Evolutionary conservation across 2,888 invertebrate species (phyloP).

Genomic region (Xestoiulus laeticollis): DNA sequence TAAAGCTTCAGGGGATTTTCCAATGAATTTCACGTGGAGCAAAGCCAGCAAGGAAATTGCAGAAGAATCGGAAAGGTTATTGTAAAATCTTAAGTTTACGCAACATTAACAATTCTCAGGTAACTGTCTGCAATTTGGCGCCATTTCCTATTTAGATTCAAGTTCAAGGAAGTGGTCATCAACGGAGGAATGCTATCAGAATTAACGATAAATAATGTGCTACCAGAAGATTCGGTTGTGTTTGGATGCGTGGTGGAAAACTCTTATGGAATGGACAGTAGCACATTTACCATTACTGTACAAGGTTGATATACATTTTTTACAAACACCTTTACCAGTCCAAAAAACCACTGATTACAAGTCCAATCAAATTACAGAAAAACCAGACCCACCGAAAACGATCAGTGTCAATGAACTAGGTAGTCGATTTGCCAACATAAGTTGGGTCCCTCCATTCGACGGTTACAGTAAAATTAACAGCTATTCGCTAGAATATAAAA

Average conservation of each 20-base stretch:
- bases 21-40: conserved; percentile 56
- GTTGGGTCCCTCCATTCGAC: conserved; percentile 92
- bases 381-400: conserved; percentile 88
- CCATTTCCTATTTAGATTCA: not conserved
- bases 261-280: conserved; percentile 55
- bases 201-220: conserved; percentile 51
- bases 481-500: conserved; percentile 80
- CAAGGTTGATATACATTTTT: conserved; percentile 53
- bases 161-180: conserved; percentile 48
- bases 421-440: conserved; percentile 86
- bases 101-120: not conserved
- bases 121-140: not conserved
- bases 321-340: not conserved
- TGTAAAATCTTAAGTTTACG: not conserved
- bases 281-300: conserved; percentile 54
- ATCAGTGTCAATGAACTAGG: conserved; percentile 89
- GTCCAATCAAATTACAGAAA: conserved; percentile 69
- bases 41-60: conserved; percentile 42
- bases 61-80: not conserved
- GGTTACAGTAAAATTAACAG: conserved; percentile 90
- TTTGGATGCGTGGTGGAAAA: conserved; percentile 56
- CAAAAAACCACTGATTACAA: not conserved
- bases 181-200: conserved; percentile 52
- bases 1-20: conserved; percentile 55
- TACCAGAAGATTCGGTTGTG: conserved; percentile 44